Conservation (phyloP, 2,888 invertebrate species). For the Steromphala cineraria region DNA sequence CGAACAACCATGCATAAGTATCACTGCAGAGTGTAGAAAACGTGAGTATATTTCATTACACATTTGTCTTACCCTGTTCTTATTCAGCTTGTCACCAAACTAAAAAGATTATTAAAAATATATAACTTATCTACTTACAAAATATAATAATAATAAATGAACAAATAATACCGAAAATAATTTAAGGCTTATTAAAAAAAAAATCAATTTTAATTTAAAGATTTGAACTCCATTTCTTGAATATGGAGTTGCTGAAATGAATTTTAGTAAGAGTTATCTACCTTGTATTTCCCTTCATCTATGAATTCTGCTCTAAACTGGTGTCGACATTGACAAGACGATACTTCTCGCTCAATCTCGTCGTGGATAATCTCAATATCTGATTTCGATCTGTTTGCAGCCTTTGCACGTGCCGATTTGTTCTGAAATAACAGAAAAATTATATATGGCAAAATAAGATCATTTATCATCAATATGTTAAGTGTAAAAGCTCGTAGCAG, state of each 20-base stretch:
- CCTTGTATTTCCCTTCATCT: constrained; percentile 74
- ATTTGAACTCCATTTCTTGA: neutral
- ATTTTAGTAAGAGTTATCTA: constrained; percentile 34
- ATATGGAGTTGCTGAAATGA: no score
- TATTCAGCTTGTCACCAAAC: neutral
- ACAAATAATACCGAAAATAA: neutral
- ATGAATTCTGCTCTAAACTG: constrained; percentile 70
- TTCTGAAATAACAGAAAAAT: constrained; percentile 47
- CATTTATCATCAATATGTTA: no score
- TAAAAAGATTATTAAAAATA: neutral
- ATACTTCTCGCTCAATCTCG: constrained; percentile 73
- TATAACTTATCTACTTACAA: neutral
- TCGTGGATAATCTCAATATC: constrained; percentile 74
- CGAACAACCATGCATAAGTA: no score
- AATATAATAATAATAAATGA: neutral
- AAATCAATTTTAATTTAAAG: neutral
- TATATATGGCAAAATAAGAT: no score
- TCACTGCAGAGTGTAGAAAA: no score
- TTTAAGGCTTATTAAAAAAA: neutral
- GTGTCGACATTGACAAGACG: constrained; percentile 72
- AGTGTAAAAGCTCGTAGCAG: no score
- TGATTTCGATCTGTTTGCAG: constrained; percentile 34
- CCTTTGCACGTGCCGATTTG: constrained; percentile 26
- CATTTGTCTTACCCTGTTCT: neutral
- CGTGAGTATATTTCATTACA: no score